Evolutionary conservation across 2,113 vertebrate species (phyloP), one percentile per base, ranked within the genome.

Genomic region (Antechinus flavipes): DNA sequence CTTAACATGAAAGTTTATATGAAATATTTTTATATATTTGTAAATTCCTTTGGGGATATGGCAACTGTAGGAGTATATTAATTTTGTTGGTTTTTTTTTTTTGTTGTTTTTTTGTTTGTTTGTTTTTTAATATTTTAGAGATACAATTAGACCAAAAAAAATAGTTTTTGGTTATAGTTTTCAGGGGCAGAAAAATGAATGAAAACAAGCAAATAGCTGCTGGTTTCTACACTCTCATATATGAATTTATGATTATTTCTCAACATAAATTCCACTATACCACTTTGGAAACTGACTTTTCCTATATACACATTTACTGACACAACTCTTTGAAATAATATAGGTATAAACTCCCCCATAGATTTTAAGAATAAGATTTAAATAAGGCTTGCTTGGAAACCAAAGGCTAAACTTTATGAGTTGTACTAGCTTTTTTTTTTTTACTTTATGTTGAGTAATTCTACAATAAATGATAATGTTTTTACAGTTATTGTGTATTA

Each of bases 1-100:
- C 89, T 95, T 95, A n/a, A 96, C 96, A 90, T 96, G 49, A 54
- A 9, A 91, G 92, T 95, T 97, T 93, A 42, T 10, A 23, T 93
- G 47, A 90, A 94, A 92, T 95, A n/a, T 90, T 95, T 22, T 22
- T 54, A 50, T 8, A 91, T 96, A 90, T 91, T 12, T 90, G 14
- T 91, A 11, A 90, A 49, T 90, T 90, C 90, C 93, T 96, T 96
- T 6, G 84, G 91, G 61, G 95, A 46, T 94, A 95, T 52, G 23
- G 26, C 25, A 95, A 16, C 23, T 55, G 9, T 24, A 91, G 12
- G 91, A 95, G 54, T 91, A 49, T 92, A 35, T 68, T 35, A 1
- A 16, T 68, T 68, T 68, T 68, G 10, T 68, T 68, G 58, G 12
- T 92, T 27, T 94, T 47, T n/a, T 54, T 3, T 91, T 47, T 35